A percentile compares a stretch with the other conserved stretches of the same genome.
These are phyloP conservation scores for Alethe diademata DNA, from an alignment of 2,113 vertebrate species.

Conservation along the genomic window DNA sequence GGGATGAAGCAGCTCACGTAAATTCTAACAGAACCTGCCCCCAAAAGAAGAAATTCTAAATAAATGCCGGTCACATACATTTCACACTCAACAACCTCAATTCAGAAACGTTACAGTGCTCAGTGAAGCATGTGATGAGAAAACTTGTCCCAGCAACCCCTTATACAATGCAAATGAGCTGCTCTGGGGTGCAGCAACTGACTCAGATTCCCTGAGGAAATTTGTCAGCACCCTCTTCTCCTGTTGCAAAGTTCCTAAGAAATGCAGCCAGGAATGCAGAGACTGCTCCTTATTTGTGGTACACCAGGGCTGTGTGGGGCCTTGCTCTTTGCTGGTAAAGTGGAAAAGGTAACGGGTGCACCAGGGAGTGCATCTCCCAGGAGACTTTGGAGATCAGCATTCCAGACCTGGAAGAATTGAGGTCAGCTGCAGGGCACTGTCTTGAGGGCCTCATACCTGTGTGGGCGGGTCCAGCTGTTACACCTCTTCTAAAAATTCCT, in stretches of 20 bases:
- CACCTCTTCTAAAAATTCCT: not conserved
- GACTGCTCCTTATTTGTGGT: not conserved
- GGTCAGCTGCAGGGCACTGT: not conserved
- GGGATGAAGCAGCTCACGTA: not conserved
- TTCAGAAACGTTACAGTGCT: not conserved
- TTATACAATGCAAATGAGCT: not conserved
- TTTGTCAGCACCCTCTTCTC: not conserved
- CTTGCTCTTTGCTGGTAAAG: not conserved
- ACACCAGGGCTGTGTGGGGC: not conserved
- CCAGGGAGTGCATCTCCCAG: rapidly evolving
- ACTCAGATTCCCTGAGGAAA: rapidly evolving
- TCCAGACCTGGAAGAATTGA: not conserved
- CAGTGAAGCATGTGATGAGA: not conserved
- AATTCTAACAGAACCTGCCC: not conserved
- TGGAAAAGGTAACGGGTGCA: not conserved
- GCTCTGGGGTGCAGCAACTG: not conserved
- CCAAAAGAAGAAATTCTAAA: not conserved
- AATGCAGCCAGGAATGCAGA: not conserved
- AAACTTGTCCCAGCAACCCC: not conserved
- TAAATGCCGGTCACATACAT: not conserved
- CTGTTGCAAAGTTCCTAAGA: not conserved
- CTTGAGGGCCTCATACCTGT: not conserved
- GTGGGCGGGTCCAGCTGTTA: not conserved
- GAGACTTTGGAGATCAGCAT: not conserved
- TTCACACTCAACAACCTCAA: not conserved